Conservation (phyloP, 2,888 invertebrate genomes). For the Rotaria macrura region DNA sequence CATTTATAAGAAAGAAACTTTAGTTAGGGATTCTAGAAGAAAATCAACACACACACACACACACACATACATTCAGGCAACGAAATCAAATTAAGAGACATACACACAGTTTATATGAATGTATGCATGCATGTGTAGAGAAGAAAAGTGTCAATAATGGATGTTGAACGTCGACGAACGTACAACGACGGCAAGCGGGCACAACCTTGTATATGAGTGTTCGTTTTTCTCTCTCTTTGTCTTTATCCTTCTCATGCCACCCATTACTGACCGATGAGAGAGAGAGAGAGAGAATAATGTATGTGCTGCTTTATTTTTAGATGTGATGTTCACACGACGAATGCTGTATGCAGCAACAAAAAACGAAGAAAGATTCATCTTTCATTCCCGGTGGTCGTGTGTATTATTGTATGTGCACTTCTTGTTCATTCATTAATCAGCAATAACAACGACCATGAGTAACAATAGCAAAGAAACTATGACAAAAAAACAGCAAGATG, state of each 20-base stretch:
- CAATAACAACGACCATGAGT: conserved; percentile 2
- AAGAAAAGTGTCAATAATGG: conserved; percentile 17
- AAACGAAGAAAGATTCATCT: conserved; percentile 7
- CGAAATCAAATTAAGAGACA: conserved; percentile 1
- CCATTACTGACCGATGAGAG: not conserved
- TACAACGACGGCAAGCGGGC: not conserved
- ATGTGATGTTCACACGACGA: conserved; percentile 10
- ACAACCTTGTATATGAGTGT: conserved; percentile 15
- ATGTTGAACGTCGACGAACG: conserved; percentile 7
- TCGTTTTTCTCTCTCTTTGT: not conserved
- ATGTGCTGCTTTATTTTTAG: not conserved
- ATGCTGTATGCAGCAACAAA: conserved; percentile 1
- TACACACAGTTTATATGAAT: not conserved
- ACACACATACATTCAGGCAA: not conserved
- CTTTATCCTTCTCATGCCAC: not conserved
- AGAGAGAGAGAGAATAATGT: not conserved
- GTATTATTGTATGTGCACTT: not conserved
- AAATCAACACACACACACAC: not conserved
- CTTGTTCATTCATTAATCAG: not conserved
- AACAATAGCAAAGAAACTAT: not conserved
- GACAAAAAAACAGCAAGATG: not conserved
- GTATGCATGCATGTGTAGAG: conserved; percentile 3
- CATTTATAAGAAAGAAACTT: not conserved
- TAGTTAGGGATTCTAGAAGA: not conserved
- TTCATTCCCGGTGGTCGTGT: conserved; percentile 12